Evolutionary conservation across 2,888 invertebrate genomes (phyloP).

Genomic region (Calliphora vomitoria): DNA sequence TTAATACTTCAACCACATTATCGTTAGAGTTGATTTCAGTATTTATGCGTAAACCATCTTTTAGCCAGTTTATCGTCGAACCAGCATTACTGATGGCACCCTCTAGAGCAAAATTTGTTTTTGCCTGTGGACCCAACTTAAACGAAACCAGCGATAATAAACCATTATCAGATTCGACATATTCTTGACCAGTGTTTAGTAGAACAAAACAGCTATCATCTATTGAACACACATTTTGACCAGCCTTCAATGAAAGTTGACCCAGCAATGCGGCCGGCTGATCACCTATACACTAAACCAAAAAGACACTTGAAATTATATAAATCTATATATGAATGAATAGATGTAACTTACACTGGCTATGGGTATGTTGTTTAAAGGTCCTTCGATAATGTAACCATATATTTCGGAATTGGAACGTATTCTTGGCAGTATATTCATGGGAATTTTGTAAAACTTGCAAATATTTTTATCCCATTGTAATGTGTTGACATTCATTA

Average conservation of each 20-base stretch:
- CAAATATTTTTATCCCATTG: constrained; percentile 96
- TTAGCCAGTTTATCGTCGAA: constrained; percentile 94
- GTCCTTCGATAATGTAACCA: constrained; percentile 90
- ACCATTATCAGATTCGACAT: constrained; percentile 93
- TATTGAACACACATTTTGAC: constrained; percentile 97
- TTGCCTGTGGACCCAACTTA: constrained; percentile 90
- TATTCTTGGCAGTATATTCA: constrained; percentile 93
- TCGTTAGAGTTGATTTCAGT: constrained; percentile 85
- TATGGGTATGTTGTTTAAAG: constrained; percentile 92
- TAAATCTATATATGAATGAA: no score
- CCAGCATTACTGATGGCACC: constrained; percentile 95
- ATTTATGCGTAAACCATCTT: constrained; percentile 92
- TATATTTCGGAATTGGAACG: constrained; percentile 96
- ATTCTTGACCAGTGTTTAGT: constrained; percentile 93
- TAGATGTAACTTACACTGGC: constrained; percentile 89
- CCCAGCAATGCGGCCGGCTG: constrained; percentile 98
- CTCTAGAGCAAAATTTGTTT: constrained; percentile 94
- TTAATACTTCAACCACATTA: constrained; percentile 82
- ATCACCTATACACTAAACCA: constrained; percentile 93
- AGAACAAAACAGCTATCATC: constrained; percentile 98
- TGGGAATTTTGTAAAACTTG: constrained; percentile 94
- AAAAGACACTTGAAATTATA: background rate
- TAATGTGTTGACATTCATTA: constrained; percentile 96
- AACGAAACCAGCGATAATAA: constrained; percentile 96
- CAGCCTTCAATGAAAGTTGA: constrained; percentile 94